phyloP scores from a whole-genome alignment of 2,888 invertebrate genomes.

The Drosophila prolongata region DNA sequence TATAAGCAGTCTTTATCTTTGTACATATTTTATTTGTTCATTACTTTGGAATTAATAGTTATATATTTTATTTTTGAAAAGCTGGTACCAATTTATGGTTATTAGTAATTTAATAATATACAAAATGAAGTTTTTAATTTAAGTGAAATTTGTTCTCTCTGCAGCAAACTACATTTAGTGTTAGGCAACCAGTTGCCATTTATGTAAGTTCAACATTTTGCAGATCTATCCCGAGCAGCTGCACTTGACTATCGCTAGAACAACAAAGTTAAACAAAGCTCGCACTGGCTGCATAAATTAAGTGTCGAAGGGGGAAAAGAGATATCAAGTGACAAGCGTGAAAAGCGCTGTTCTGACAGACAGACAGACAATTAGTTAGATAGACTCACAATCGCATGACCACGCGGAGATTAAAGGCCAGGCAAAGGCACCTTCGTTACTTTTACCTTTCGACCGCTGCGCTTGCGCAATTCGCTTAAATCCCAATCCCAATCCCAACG shows the following conservation, averaged over 20 bases:
- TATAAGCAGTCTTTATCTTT: no score
- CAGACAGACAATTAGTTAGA: not conserved
- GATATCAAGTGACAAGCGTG: constrained; percentile 75
- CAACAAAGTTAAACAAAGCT: constrained; percentile 48
- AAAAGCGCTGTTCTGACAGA: constrained; percentile 51
- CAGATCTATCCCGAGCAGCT: constrained; percentile 48
- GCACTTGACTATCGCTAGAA: constrained; percentile 46
- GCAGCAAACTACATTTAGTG: constrained; percentile 16
- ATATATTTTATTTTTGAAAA: no score
- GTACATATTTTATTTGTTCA: no score
- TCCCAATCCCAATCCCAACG: constrained; percentile 23
- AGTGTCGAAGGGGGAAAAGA: constrained; percentile 44
- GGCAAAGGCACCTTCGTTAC: constrained; percentile 32
- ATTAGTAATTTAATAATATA: no score
- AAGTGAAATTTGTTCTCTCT: not conserved
- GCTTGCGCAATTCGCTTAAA: constrained; percentile 46
- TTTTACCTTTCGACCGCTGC: constrained; percentile 60
- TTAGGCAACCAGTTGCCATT: constrained; percentile 71
- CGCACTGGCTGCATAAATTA: constrained; percentile 64
- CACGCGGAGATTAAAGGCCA: constrained; percentile 66
- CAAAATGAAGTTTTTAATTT: no score
- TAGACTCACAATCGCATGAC: constrained; percentile 10
- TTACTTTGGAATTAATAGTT: no score
- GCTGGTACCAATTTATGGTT: no score
- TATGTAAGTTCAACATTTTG: constrained; percentile 76